Conservation (phyloP, 2,113 vertebrate species). For the Proteles cristata region DNA sequence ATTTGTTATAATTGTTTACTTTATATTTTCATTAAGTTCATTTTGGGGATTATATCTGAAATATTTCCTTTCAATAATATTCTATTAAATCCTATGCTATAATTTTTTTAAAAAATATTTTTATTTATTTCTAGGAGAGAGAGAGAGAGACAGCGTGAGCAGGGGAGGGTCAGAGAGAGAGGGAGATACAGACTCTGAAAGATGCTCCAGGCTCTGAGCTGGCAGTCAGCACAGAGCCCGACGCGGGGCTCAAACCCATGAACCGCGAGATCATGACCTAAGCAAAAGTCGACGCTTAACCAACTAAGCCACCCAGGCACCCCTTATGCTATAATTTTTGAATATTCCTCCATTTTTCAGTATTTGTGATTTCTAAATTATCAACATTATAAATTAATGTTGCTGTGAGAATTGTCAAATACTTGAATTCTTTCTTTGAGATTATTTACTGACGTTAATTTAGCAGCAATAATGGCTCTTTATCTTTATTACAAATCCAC, state of each 20-base stretch:
- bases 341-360: slow-evolving; percentile 40
- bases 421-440: background rate
- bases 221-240: no score
- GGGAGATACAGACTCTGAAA: no score
- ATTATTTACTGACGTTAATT: slow-evolving; percentile 48
- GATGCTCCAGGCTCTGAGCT: no score
- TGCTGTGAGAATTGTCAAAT: slow-evolving; percentile 45
- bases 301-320: no score
- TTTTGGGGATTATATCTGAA: slow-evolving; percentile 26
- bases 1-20: background rate
- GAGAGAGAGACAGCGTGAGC: no score
- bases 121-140: no score
- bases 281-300: no score
- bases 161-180: no score
- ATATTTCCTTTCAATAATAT: slow-evolving; percentile 47
- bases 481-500: background rate
- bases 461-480: slow-evolving; percentile 32
- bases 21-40: slow-evolving; percentile 16
- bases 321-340: slow-evolving; percentile 15
- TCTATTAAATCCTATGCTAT: background rate
- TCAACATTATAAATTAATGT: slow-evolving; percentile 23
- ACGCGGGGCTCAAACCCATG: no score
- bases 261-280: no score
- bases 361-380: slow-evolving; percentile 22
- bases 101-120: no score